A percentile compares a stretch with the other conserved stretches of the same genome.
Evolutionary conservation across 2,113 vertebrate species (phyloP).

Genomic region (Leptocoma aspasia): DNA sequence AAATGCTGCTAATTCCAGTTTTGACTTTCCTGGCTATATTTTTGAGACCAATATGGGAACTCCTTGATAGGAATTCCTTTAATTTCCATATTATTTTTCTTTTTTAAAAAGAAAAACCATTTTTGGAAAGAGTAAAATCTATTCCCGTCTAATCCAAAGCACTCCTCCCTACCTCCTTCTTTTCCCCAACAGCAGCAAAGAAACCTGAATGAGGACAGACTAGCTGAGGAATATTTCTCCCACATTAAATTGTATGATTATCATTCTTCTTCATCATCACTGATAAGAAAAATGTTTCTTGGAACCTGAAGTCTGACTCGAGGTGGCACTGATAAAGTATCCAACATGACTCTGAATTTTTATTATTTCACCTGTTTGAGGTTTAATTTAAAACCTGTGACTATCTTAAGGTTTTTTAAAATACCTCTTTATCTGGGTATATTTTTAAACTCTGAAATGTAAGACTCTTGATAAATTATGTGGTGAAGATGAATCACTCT

Average conservation of each 20-base stretch:
- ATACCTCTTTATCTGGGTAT: neutral
- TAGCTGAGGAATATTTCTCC: neutral
- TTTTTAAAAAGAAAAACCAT: neutral
- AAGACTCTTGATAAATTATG: neutral
- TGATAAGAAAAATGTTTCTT: neutral
- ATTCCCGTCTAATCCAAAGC: neutral
- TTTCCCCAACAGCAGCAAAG: neutral
- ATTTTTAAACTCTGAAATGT: constrained; percentile 12
- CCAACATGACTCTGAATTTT: neutral
- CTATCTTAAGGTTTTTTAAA: neutral
- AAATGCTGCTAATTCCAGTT: neutral
- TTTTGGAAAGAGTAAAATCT: neutral
- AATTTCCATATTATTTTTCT: neutral
- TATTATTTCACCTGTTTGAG: neutral
- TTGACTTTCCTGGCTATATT: neutral
- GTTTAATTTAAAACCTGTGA: neutral
- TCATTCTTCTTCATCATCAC: neutral
- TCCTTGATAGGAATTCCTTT: neutral
- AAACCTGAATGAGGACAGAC: neutral
- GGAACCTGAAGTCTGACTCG: neutral
- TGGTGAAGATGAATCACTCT: constrained; percentile 6
- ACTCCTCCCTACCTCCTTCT: neutral
- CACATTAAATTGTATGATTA: neutral
- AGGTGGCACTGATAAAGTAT: neutral
- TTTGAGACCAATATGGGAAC: neutral